Evolutionary conservation across 2,797 vertebrate genomes (phyloP), one percentile per base, ranked within the genome.

Genomic region (Cygnus olor): DNA sequence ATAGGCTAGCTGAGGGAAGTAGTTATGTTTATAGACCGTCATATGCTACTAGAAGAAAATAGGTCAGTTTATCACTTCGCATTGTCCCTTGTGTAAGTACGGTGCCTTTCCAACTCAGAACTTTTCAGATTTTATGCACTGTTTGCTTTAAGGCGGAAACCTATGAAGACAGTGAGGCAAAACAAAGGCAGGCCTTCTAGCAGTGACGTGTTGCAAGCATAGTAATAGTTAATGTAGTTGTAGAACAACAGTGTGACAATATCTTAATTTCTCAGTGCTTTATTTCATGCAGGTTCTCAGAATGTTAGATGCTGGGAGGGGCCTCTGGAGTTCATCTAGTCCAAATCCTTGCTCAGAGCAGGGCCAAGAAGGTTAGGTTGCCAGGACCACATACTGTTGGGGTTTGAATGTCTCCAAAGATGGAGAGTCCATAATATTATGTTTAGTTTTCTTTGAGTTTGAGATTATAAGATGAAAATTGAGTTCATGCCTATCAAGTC

Each of bases 341-440:
- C 32, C 1, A 3, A 77, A 28, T 66, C 14, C 28, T 61, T 73
- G 4, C 44, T 76, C 51, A 68, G 44, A 78, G 42, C 16, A 88
- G 18, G 5, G 10, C 13, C 15, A 70, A 63, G 60, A 15, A 77
- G 11, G 36, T 73, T 17, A 54, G 11, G 6, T 76, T 91, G 10
- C 25, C 30, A 66, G 30, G 15, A 34, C 27, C 2, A 0, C 15
- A 25, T 65, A 54, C 22, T 2, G 0, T 12, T 78, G 18, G 6
- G 4, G 47, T 93, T 84, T 71, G 20, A 64, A 40, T 60, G 12
- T 60, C 30, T 90, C 9, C n/a, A 65, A 79, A 27, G 6, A 45
- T 49, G 45, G 51, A 53, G 24, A 72, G n/a, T 89, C 42, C 11
- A 4, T 51, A 86, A 56, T 3, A 4, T 3, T 63, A 3, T 38